Base-by-base conservation (phyloP, 1,140 invertebrate species). In the Saxidomus purpurata region DNA sequence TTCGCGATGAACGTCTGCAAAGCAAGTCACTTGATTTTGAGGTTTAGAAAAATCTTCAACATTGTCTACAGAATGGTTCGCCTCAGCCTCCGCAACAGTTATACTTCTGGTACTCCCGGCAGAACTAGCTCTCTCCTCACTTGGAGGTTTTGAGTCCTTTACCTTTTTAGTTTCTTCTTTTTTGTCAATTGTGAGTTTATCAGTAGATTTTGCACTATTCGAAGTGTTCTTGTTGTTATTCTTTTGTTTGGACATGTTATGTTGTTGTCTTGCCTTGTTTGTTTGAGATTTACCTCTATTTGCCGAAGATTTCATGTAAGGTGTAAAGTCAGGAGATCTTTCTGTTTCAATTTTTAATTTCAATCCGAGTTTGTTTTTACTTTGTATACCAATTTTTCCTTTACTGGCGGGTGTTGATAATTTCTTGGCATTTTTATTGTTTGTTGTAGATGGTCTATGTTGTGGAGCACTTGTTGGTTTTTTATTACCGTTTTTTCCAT, bases 1-100 rank as follows among this genome's bases (percentile, higher is more conserved):
- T 77, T 94, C 92, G 31, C 92, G 82, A 77, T 95, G 94, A 8
- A 95, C 85, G 69, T 95, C 94, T 15, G 93, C 94, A 3, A 93
- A 87, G 88, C 93, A 94, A 0, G 93, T 94, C 2, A 95, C 89
- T 76, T 92, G 89, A 79, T 95, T 94, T 67, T 79, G 19, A 19
- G 71, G 49, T 0, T 36, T 9, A 22, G 40, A 47, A 15, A 49
- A 19, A 34, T 52, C 52, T 3, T 43, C 36, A 11, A 82, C 74
- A 69, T 85, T 83, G 13, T 69, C 59, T 49, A 76, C 69, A 4
- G 63, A 55, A 40, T 90, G 61, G 82, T 49, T 74, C 4, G 71
- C 28, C 19, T 71, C 52, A 8, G 69, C 80, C 31, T 90, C 87
- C 1, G 87, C 63, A 6, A 61, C 81, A 17, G 34, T 28, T 13